Base-by-base conservation (phyloP, 2,113 vertebrate species). In the Malurus cyaneus region DNA sequence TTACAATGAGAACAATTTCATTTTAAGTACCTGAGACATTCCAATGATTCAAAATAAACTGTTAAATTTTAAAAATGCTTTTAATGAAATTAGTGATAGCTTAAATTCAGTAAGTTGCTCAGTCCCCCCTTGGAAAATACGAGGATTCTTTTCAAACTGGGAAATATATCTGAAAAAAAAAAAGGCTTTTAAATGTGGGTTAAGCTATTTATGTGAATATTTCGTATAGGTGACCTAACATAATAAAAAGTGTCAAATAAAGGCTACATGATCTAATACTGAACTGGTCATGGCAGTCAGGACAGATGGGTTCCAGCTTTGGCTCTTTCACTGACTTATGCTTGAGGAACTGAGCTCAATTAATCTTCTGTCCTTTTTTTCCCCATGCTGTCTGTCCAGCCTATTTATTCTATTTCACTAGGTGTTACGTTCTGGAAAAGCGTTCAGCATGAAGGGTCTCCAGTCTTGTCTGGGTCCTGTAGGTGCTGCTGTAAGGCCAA, bases 371-470 rank as follows among this genome's bases (percentile, higher is more conserved):
- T 23, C 10, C 29, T 65, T 87, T 80, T 39, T 18, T 18, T 29
- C 5, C 13, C 18, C 13, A 12, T 65, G 64, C 14, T 34, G 3
- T 34, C 47, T 47, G 12, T 50, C 25, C 39, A 80, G 15, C 8
- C 21, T 21, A 28, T 64, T 83, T 56, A 24, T 60, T 52, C 24
- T 49, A 29, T 66, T 62, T 47, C 39, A 31, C 14, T 36, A 32
- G 14, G 13, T 57, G 34, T 26, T 53, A 14, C 12, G 18, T 18
- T 16, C 31, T 24, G 19, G 28, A 20, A 41, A 60, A 80, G 5
- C 20, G 19, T 57, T 74, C 1, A 1, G 3, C 8, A 7, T 0
- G 0, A 8, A 28, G 16, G 4, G 12, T 69, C 23, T 42, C 32
- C 50, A 49, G 31, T 70, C 64, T 74, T 57, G 52, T 5, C 23